Evolutionary conservation across 2,113 vertebrate species (phyloP), one percentile per base, ranked within the genome.

Genomic region (Sardina pilchardus): DNA sequence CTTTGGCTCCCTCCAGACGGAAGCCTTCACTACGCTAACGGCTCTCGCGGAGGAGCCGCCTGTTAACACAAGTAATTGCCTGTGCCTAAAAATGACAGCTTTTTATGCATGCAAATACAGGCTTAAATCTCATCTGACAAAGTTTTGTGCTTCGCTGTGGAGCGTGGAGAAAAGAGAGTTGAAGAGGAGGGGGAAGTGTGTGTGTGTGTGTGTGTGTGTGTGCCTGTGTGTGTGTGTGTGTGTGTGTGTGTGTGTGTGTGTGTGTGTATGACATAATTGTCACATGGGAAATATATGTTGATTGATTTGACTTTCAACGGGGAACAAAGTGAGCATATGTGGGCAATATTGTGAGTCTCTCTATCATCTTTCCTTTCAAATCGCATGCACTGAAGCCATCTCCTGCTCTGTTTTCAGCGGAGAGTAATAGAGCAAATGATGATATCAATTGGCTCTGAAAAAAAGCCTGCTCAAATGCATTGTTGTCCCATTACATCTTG

Each of bases 11-110:
- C 85, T 83, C 91, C 87, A 48, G 84, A 90, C 88, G 50, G 30
- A 24, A 56, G 78, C n/a, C 71, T 78, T 34, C 14, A 14, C 26
- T 12, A 17, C 30, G 14, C 71, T 39, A 6, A 36, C 47, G 8
- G 17, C 45, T 45, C 50, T 81, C 21, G 91, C 86, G 89, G 88
- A 89, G 88, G 91, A 90, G 90, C 92, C 91, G 91, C 92, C 90
- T 92, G 90, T 93, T 92, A 93, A 91, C 90, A 91, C 90, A 92
- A 92, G 90, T 93, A 93, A 94, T 93, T 93, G 90, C 91, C 86
- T 92, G 85, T 86, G 85, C 91, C 42, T 8, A 86, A 88, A 78
- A 78, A 78, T 78, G 71, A 78, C 71, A 78, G 30, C 71, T 78
- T 78, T 78, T 75, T 78, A 39, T 36, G 1, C 26, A 7, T 63